Evolutionary conservation across 2,113 vertebrate species (phyloP).

Genomic region (Hippolais icterina): DNA sequence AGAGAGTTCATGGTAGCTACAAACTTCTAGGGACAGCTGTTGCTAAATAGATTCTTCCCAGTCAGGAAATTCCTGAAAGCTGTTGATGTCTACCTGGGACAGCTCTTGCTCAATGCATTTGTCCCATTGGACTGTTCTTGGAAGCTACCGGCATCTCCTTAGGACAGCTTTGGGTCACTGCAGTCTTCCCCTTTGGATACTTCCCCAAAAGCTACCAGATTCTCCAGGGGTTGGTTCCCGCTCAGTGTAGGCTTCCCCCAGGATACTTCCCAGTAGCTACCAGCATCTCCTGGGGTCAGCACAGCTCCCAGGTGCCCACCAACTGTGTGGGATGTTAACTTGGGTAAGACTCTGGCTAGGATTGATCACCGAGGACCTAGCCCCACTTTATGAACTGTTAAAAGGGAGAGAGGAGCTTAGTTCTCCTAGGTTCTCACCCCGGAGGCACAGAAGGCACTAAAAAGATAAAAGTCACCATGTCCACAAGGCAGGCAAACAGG

Average conservation of each 20-base stretch:
- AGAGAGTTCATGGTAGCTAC: not conserved
- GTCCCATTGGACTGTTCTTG: not conserved
- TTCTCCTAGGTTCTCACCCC: too few relatives aligned
- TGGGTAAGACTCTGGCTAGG: too few relatives aligned
- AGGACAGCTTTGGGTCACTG: not conserved
- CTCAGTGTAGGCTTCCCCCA: not conserved
- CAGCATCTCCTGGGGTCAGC: not conserved
- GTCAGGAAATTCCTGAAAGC: too few relatives aligned
- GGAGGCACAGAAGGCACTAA: too few relatives aligned
- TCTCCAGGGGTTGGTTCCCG: not conserved
- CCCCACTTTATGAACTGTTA: too few relatives aligned
- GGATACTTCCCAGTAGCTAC: not conserved
- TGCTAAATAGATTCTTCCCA: not conserved
- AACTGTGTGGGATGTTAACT: too few relatives aligned
- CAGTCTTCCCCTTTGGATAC: not conserved
- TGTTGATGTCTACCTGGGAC: not conserved
- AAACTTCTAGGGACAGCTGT: not conserved
- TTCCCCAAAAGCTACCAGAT: fast-evolving
- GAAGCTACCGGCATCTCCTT: not conserved
- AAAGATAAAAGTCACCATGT: too few relatives aligned
- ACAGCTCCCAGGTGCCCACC: too few relatives aligned
- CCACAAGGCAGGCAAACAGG: too few relatives aligned
- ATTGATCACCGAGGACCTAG: too few relatives aligned
- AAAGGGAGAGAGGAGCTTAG: too few relatives aligned
- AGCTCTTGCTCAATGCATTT: too few relatives aligned